Evolutionary conservation across 2,113 vertebrate species (phyloP).

Genomic region (Proterorhinus semilunaris): DNA sequence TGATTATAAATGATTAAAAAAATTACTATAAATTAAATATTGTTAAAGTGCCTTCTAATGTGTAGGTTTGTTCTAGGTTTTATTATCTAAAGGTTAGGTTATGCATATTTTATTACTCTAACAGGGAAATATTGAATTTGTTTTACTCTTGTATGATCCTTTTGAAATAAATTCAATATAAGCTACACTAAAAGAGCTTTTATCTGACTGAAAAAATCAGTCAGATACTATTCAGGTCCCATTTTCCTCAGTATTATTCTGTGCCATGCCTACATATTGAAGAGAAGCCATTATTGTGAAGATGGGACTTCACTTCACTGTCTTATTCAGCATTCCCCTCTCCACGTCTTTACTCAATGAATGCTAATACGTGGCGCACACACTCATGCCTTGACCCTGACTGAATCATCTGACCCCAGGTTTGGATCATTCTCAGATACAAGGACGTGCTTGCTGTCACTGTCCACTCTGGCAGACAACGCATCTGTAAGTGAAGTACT

Average conservation of each 20-base stretch:
- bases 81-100: too few relatives aligned
- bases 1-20: too few relatives aligned
- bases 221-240: background rate
- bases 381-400: background rate
- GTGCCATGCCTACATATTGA: background rate
- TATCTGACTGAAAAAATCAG: background rate
- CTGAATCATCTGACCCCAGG: background rate
- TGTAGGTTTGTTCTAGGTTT: too few relatives aligned
- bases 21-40: too few relatives aligned
- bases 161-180: background rate
- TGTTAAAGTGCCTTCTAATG: too few relatives aligned
- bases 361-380: background rate
- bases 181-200: background rate
- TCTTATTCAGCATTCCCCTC: background rate
- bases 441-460: background rate
- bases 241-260: background rate
- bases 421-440: constrained; percentile 1
- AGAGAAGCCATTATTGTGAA: background rate
- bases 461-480: background rate
- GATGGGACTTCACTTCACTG: background rate
- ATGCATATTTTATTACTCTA: too few relatives aligned
- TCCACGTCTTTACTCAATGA: background rate
- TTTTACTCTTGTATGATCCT: too few relatives aligned
- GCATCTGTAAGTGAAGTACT: background rate
- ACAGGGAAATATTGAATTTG: too few relatives aligned